These are phyloP conservation scores for Labeo catla DNA, from an alignment of 2,113 vertebrate species.

Conservation along the genomic window DNA sequence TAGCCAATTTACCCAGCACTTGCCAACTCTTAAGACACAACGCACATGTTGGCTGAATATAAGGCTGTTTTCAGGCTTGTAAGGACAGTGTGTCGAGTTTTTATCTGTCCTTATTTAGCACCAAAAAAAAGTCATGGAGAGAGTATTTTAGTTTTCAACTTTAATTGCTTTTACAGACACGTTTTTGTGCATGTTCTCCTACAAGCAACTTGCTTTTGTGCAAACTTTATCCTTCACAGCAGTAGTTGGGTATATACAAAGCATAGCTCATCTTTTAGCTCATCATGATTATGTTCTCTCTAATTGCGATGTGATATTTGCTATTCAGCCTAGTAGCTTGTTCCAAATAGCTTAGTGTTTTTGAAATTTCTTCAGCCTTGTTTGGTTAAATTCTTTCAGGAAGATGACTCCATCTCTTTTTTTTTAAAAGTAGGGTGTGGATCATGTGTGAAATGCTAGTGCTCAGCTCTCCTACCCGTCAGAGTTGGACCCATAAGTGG, in stretches of 20 bases:
- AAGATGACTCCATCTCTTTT: slow-evolving; percentile 39
- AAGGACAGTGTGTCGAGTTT: slow-evolving; percentile 45
- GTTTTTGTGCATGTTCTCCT: neutral
- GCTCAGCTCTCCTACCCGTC: slow-evolving; percentile 58
- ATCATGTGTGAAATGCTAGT: slow-evolving; percentile 36
- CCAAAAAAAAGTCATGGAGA: slow-evolving; percentile 25
- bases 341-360: neutral
- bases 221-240: neutral
- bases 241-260: neutral
- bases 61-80: slow-evolving; percentile 11
- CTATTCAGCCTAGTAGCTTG: neutral
- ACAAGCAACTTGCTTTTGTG: neutral
- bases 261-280: neutral
- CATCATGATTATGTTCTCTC: neutral
- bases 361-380: neutral
- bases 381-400: slow-evolving; percentile 49
- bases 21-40: slow-evolving; percentile 4
- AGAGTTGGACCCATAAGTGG: slow-evolving; percentile 62
- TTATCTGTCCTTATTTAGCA: slow-evolving; percentile 45
- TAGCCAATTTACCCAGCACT: slow-evolving; percentile 39
- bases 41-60: slow-evolving; percentile 26
- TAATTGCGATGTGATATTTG: neutral
- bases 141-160: slow-evolving; percentile 48
- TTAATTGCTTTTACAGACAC: slow-evolving; percentile 36
- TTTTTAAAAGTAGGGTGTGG: slow-evolving; percentile 51